A percentile compares a stretch with the other conserved stretches of the same genome.
Conservation (phyloP, 2,888 invertebrate species). For the Ganaspis brasiliensis region DNA sequence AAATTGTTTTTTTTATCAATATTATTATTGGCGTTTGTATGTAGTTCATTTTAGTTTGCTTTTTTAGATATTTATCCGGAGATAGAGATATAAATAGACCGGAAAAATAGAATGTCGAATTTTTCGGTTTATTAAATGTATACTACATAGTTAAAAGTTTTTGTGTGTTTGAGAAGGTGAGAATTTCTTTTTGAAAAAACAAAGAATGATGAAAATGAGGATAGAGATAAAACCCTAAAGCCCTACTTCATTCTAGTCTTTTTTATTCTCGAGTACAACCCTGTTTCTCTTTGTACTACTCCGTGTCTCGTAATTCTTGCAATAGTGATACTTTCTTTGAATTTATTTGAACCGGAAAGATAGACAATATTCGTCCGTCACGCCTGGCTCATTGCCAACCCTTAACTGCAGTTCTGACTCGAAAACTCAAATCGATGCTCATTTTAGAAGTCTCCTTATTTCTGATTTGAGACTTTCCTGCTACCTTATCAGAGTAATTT, state of each 20-base stretch:
- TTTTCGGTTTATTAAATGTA: not conserved
- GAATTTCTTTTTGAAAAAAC: constrained; percentile 2
- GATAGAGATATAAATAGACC: no score
- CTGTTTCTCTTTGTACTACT: constrained; percentile 23
- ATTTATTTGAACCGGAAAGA: constrained; percentile 25
- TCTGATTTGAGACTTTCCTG: constrained; percentile 3
- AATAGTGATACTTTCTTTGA: constrained; percentile 21
- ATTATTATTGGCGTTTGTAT: no score
- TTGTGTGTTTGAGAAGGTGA: no score
- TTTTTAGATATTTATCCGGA: no score
- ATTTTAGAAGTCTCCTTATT: not conserved
- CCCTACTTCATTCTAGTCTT: not conserved
- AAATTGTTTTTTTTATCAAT: no score
- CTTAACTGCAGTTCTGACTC: not conserved
- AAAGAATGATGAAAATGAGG: not conserved
- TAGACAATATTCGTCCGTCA: constrained; percentile 4
- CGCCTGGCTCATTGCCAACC: constrained; percentile 38
- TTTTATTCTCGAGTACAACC: constrained; percentile 1
- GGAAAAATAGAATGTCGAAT: no score
- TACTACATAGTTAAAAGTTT: no score
- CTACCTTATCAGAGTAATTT: constrained; percentile 11
- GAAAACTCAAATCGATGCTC: constrained; percentile 18
- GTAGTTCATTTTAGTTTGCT: no score
- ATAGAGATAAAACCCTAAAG: not conserved
- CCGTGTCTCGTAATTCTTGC: constrained; percentile 21